Conservation (phyloP, 2,797 vertebrate species). For the Sparidentex hasta region DNA sequence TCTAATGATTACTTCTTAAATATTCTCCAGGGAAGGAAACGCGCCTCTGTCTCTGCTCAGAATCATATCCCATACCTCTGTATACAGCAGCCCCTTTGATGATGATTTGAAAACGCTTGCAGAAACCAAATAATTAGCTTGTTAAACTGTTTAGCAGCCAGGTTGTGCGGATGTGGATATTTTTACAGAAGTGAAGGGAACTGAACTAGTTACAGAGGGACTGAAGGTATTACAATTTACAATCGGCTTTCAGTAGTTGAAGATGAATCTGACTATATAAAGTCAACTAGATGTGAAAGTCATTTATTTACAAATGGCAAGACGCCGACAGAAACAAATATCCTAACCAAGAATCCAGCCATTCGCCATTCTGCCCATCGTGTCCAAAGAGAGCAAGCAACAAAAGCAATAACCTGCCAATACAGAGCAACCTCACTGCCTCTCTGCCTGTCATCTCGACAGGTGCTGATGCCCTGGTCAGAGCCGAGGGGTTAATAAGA, state of each 20-base stretch:
- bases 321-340: not conserved
- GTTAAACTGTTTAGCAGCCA: conserved; percentile 4
- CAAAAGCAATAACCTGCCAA: conserved; percentile 22
- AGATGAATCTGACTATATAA: not conserved
- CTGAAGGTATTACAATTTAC: not conserved
- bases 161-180: not conserved
- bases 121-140: conserved; percentile 14
- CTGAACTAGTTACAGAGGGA: not conserved
- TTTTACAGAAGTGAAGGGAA: not conserved
- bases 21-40: not conserved
- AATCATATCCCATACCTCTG: not conserved
- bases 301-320: not conserved
- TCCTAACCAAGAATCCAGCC: not conserved
- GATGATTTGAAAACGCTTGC: not conserved
- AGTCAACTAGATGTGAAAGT: not conserved
- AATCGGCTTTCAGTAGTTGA: not conserved
- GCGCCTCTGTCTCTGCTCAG: not conserved
- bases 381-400: not conserved
- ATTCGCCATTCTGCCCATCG: not conserved
- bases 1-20: not conserved
- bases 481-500: conserved; percentile 47
- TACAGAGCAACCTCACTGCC: conserved; percentile 10
- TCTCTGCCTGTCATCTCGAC: conserved; percentile 34
- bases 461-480: conserved; percentile 14
- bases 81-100: not conserved